Evolutionary conservation across 1,140 invertebrate genomes (phyloP).

Genomic region (Drosophila pandora): DNA sequence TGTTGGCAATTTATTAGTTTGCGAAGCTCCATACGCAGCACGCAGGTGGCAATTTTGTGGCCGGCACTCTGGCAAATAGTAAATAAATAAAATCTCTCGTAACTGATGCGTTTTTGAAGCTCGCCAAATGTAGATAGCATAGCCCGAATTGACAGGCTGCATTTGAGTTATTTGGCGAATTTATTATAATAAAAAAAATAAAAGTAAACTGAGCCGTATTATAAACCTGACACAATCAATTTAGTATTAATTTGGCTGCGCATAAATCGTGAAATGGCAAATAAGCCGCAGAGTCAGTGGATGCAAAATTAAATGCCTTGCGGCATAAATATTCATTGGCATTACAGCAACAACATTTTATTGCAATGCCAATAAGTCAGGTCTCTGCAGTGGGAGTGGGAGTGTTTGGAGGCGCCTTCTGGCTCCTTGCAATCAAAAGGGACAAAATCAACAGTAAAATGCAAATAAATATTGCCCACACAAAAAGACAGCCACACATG

Average conservation of each 20-base stretch:
- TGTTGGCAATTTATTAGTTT: slow-evolving; percentile 71
- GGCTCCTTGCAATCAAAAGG: slow-evolving; percentile 70
- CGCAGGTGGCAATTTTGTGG: slow-evolving; percentile 79
- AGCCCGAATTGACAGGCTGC: neutral
- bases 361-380: slow-evolving; percentile 54
- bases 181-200: slow-evolving; percentile 11
- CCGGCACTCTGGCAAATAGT: slow-evolving; percentile 59
- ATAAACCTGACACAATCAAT: slow-evolving; percentile 67
- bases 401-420: neutral
- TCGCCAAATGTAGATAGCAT: slow-evolving; percentile 11
- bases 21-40: slow-evolving; percentile 34
- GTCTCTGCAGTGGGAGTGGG: slow-evolving; percentile 44
- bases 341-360: slow-evolving; percentile 66
- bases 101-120: slow-evolving; percentile 57
- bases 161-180: slow-evolving; percentile 23
- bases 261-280: slow-evolving; percentile 69
- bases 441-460: slow-evolving; percentile 81
- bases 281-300: slow-evolving; percentile 64
- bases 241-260: slow-evolving; percentile 71
- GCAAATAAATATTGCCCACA: slow-evolving; percentile 72
- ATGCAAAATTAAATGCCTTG: slow-evolving; percentile 71
- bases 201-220: slow-evolving; percentile 20
- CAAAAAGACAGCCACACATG: slow-evolving; percentile 8
- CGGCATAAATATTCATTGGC: slow-evolving; percentile 75
- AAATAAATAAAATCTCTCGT: slow-evolving; percentile 67